Evolutionary conservation across 2,888 invertebrate genomes (phyloP), one percentile per base, ranked within the genome.

Genomic region (Leucophenga maculata): DNA sequence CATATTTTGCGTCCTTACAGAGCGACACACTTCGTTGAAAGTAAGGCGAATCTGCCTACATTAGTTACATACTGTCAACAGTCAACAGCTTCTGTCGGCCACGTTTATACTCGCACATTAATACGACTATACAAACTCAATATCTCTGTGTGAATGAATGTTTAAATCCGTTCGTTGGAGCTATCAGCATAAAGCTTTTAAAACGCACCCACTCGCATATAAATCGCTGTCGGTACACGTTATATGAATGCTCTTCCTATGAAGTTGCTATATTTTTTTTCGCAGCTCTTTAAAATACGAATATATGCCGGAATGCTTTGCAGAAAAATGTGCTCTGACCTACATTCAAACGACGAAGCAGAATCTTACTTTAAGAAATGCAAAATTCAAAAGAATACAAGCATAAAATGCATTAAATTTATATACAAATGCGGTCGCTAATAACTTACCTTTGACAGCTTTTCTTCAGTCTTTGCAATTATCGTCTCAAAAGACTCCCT

Each of bases 401-500:
- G 4, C 8, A 6, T 39, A 6, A 9, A 11, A 11, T 39, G 39
- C 1, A 39, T 6, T 1, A 39, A 39, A 6, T 8, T 39, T 39
- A 4, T 4, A 26, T 4, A 3, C 2, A 26, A 26, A 26, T 39
- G 8, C 8, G 11, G 39, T 8, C 39, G 8, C 39, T 39, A 11
- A 13, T 16, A 39, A 81, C 89, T 87, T 86, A 93, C 93, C 90
- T 93, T 93, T 78, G 91, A 90, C 77, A 94, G 89, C 87, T 94
- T 93, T 85, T 94, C 94, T 88, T 94, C 94, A 67, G 96, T 94
- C 90, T 97, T 96, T 78, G 92, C 92, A 75, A 97, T 92, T 80
- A 96, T 93, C 72, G 94, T 93, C 89, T 97, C 97, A 89, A 95
- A 96, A 82, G 94, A 94, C 88, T 97, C 97, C 77, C 97, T 92